These are phyloP conservation scores for Piaya cayana DNA, from an alignment of 2,113 vertebrate species.

Conservation along the genomic window DNA sequence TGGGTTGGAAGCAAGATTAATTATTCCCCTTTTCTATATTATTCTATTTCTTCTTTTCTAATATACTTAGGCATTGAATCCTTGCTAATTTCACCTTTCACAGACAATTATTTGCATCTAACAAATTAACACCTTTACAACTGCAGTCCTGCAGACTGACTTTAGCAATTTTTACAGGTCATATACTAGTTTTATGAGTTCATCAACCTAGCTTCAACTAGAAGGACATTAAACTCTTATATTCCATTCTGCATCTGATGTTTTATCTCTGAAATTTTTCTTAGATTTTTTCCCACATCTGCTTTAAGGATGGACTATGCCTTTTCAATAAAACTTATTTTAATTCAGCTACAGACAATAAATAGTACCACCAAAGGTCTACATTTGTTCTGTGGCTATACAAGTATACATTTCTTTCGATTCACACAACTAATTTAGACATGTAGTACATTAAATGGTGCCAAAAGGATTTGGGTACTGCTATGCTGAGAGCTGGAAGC, in stretches of 20 bases:
- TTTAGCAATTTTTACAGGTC: not conserved
- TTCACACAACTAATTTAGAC: not conserved
- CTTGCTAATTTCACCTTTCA: not conserved
- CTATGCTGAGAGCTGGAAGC: not conserved
- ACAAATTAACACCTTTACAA: not conserved
- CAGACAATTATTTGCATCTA: not conserved
- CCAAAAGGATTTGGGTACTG: not conserved
- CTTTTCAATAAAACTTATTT: not conserved
- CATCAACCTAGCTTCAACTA: not conserved
- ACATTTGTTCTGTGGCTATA: not conserved
- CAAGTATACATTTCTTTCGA: not conserved
- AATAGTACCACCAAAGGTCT: not conserved
- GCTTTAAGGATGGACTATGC: not conserved
- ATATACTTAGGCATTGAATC: not conserved
- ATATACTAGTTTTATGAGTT: not conserved
- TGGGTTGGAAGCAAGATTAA: no score
- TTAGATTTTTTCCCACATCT: not conserved
- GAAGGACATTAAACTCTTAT: not conserved
- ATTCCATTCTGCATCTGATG: not conserved
- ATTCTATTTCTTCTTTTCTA: not conserved
- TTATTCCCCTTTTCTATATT: not conserved
- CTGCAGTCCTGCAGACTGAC: not conserved
- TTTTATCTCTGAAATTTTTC: not conserved
- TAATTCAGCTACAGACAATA: not conserved
- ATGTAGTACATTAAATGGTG: not conserved